phyloP scores from a whole-genome alignment of 2,888 invertebrate genomes.

The Eurytoma californica region DNA sequence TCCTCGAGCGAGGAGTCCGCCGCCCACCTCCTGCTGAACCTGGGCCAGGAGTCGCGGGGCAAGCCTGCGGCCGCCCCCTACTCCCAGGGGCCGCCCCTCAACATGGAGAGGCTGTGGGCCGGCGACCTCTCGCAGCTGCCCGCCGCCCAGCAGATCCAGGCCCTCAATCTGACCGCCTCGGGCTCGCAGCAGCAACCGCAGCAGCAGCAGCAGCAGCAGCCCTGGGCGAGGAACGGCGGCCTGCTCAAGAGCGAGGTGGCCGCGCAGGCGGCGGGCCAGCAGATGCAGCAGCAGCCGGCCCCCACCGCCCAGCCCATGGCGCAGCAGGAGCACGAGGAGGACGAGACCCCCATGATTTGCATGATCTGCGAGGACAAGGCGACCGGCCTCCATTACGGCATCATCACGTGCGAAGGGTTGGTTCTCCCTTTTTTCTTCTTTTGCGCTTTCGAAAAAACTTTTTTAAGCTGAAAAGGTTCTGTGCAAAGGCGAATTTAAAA shows the following conservation, averaged over 20 bases:
- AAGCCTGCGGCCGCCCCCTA: constrained; percentile 70
- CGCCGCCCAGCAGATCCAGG: constrained; percentile 87
- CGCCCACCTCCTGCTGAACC: constrained; percentile 83
- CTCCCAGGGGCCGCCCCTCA: constrained; percentile 80
- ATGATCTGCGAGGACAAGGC: constrained; percentile 99
- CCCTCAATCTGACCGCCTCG: constrained; percentile 81
- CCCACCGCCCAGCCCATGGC: constrained; percentile 71
- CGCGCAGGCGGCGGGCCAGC: constrained; percentile 64
- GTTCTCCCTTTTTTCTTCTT: constrained; percentile 57
- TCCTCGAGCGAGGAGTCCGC: constrained; percentile 77
- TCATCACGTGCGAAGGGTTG: constrained; percentile 98
- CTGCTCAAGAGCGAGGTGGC: constrained; percentile 69
- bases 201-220: constrained; percentile 58
- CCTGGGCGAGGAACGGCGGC: constrained; percentile 72
- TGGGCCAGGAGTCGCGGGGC: constrained; percentile 83
- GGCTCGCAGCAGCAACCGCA: constrained; percentile 65
- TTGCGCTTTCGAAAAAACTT: background rate
- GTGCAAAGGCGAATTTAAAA: background rate
- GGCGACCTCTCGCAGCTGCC: constrained; percentile 91
- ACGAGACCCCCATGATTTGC: constrained; percentile 96
- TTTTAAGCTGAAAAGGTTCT: background rate
- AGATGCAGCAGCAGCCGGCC: constrained; percentile 56
- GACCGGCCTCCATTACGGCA: constrained; percentile 98
- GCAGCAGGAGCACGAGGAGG: constrained; percentile 82
- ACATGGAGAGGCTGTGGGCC: constrained; percentile 95